Evolutionary conservation across 2,888 invertebrate species (phyloP), one percentile per base, ranked within the genome.

Genomic region (Bombylius discolor): DNA sequence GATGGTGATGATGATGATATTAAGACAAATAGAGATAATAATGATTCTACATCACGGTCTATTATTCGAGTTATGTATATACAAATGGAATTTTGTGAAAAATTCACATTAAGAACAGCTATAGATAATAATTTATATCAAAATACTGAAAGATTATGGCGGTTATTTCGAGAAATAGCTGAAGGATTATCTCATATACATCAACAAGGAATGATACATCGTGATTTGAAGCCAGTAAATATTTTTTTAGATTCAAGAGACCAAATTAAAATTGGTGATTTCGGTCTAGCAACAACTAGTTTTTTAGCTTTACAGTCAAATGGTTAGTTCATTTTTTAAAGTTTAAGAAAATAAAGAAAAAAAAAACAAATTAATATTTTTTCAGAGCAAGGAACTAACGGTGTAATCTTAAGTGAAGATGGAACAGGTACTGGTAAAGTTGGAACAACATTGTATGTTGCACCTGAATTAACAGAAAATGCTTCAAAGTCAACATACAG

Each of bases 71-170:
- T 85, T 56, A 82, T 96, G 76, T 95, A 91, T 68, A 90, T 91
- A 63, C 92, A 98, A 77, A 99, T 99, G 99, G 98, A 99, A 75
- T 97, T 94, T 72, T 99, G 99, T 72, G 97, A 97, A 69, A 96
- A 94, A 67, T 91, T 89, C 64, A 99, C 98, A 0, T 74, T 95
- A 39, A 79, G 84, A 66, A 88, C 85, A 59, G 92, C 93, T 4
- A 97, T 97, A 59, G 96, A 96, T 74, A 81, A 82, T 58, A 84
- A 84, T 31, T 70, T 94, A 44, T 84, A 82, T 68, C 74, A 82
- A 64, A 89, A 96, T 64, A 79, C 81, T 39, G 84, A 87, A 64
- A 77, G 93, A 47, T 81, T 91, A 32, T 96, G 95, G 95, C 80
- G 94, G 47, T 75, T 98, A 11, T 96, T 99, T 68, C 79, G 96